Evolutionary conservation across 2,888 invertebrate species (phyloP).

Genomic region (Thyatira batis): DNA sequence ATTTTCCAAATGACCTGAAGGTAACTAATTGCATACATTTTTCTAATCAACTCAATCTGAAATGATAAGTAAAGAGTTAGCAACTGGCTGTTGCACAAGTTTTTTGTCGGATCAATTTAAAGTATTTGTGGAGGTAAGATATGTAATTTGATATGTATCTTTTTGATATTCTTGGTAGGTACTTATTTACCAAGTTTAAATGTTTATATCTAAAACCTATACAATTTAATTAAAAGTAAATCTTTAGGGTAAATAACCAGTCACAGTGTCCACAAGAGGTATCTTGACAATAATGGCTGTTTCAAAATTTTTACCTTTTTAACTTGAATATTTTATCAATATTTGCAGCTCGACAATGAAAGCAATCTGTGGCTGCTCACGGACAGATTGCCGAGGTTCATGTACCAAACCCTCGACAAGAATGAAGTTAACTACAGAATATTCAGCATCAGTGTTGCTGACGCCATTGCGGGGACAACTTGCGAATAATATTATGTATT

Average conservation of each 20-base stretch:
- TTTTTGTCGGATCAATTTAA: no score
- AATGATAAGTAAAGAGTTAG: not conserved
- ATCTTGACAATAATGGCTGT: no score
- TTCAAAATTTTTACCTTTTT: no score
- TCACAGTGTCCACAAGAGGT: no score
- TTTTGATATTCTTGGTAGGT: no score
- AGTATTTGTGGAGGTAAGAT: no score
- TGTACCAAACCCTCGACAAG: constrained; percentile 84
- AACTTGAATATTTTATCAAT: not conserved
- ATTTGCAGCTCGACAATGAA: constrained; percentile 80
- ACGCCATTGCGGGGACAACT: constrained; percentile 81
- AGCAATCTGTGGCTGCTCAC: constrained; percentile 87
- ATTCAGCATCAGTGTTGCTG: constrained; percentile 76
- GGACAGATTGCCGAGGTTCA: constrained; percentile 88
- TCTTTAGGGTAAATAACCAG: no score
- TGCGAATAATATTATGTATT: constrained; percentile 65
- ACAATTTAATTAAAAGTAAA: no score
- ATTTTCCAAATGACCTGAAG: constrained; percentile 91
- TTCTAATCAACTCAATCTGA: not conserved
- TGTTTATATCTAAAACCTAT: no score
- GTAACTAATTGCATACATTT: constrained; percentile 45
- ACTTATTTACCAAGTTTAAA: no score
- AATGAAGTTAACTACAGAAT: constrained; percentile 87
- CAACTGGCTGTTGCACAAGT: no score
- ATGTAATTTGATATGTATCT: no score